A percentile compares a stretch with the other conserved stretches of the same genome.
phyloP scores from a whole-genome alignment of 2,888 invertebrate species.

The Cephus pygmeus region DNA sequence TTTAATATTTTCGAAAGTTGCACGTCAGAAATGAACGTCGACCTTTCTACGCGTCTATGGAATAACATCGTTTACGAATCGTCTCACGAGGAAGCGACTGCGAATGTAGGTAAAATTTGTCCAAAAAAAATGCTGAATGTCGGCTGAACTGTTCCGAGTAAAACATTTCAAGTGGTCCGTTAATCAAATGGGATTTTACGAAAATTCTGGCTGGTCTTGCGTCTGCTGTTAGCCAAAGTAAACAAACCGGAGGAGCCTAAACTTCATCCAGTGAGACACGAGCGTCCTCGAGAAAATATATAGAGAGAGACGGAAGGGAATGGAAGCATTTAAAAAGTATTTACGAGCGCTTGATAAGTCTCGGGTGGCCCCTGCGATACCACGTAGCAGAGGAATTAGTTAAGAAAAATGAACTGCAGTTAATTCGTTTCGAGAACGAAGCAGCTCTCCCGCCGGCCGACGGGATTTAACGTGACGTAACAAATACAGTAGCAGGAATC shows the following conservation, averaged over 20 bases:
- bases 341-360: background rate
- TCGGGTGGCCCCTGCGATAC: background rate
- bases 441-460: background rate
- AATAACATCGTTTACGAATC: background rate
- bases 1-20: background rate
- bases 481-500: background rate
- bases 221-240: background rate
- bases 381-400: background rate
- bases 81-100: too few relatives aligned
- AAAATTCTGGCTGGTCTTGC: background rate
- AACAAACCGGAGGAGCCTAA: background rate
- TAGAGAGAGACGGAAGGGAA: background rate
- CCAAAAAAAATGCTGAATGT: background rate
- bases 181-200: slow-evolving; percentile 2
- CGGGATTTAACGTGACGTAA: background rate
- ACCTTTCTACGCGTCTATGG: too few relatives aligned
- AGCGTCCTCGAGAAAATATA: background rate
- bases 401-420: background rate
- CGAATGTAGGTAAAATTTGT: background rate
- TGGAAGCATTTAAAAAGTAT: background rate
- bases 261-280: background rate
- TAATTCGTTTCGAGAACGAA: background rate
- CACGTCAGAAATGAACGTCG: too few relatives aligned
- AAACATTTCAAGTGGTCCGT: background rate
- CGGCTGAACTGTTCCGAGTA: background rate